A percentile compares a stretch with the other conserved stretches of the same genome.
Conservation (phyloP, 1,140 invertebrate species). For the Drosophila virilis region DNA sequence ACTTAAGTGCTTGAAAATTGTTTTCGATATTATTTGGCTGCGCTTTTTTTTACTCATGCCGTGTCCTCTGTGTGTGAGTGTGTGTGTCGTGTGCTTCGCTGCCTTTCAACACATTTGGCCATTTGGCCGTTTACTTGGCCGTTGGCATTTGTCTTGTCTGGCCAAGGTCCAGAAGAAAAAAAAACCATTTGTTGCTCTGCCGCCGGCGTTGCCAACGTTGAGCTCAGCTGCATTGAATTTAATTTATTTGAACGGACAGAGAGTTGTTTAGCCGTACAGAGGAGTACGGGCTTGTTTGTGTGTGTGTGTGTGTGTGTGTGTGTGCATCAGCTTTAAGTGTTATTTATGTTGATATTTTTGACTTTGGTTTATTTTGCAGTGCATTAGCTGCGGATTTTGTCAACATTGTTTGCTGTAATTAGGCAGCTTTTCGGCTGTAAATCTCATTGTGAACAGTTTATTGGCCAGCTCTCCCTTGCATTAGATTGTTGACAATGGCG, state of each 20-base stretch:
- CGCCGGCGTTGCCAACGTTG: slow-evolving; percentile 31
- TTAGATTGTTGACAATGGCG: slow-evolving; percentile 40
- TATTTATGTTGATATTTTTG: slow-evolving; percentile 80
- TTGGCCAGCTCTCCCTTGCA: slow-evolving; percentile 22
- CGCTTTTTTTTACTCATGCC: slow-evolving; percentile 37
- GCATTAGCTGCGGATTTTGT: slow-evolving; percentile 65
- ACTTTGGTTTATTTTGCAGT: slow-evolving; percentile 74
- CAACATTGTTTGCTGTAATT: slow-evolving; percentile 65
- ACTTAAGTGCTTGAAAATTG: slow-evolving; percentile 84
- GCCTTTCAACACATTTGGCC: slow-evolving; percentile 78
- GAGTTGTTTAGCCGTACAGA: slow-evolving; percentile 29
- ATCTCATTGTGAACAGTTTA: slow-evolving; percentile 47
- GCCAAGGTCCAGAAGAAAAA: slow-evolving; percentile 61
- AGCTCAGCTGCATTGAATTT: slow-evolving; percentile 75
- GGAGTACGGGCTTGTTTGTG: not conserved
- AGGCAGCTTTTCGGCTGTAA: slow-evolving; percentile 65
- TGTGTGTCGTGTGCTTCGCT: slow-evolving; percentile 33
- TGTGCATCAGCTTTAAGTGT: slow-evolving; percentile 59
- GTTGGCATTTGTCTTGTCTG: slow-evolving; percentile 80
- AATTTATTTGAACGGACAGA: slow-evolving; percentile 70
- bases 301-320: slow-evolving; percentile 5
- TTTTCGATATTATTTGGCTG: slow-evolving; percentile 81
- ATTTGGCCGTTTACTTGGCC: slow-evolving; percentile 62
- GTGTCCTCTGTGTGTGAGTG: slow-evolving; percentile 2
- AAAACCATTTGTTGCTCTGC: slow-evolving; percentile 76